Evolutionary conservation across 2,113 vertebrate species (phyloP).

Genomic region (Prionailurus bengalensis): DNA sequence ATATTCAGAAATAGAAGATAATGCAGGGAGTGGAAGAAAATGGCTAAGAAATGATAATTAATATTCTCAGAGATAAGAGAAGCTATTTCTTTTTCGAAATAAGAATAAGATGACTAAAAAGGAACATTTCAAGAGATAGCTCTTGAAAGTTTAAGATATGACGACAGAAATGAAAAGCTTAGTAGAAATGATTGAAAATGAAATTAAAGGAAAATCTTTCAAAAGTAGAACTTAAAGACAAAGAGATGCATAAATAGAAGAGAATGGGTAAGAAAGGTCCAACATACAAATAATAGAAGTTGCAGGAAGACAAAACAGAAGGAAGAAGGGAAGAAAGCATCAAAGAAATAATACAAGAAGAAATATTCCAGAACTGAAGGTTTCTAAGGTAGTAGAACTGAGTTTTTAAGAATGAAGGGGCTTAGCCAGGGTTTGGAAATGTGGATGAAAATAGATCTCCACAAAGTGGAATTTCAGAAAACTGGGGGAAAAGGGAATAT

Average conservation of each 20-base stretch:
- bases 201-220: conserved; percentile 44
- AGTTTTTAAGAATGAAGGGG: neutral
- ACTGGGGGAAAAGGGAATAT: neutral
- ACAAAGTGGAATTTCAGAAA: conserved; percentile 37
- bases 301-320: conserved; percentile 39
- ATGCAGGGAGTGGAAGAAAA: neutral
- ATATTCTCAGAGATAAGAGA: conserved; percentile 49
- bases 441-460: neutral
- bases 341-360: neutral
- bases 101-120: conserved; percentile 54
- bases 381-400: neutral
- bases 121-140: conserved; percentile 23
- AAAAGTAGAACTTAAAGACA: conserved; percentile 45
- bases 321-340: neutral
- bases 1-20: conserved; percentile 21
- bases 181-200: conserved; percentile 55
- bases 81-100: conserved; percentile 62
- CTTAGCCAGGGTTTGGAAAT: neutral
- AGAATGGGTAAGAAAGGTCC: neutral
- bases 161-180: conserved; percentile 24
- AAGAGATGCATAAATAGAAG: neutral
- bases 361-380: neutral
- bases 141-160: conserved; percentile 49
- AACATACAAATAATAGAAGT: conserved; percentile 27
- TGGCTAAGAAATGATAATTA: conserved; percentile 53